Evolutionary conservation across 2,888 invertebrate genomes (phyloP), one percentile per base, ranked within the genome.

Genomic region (Amorpha juglandis): DNA sequence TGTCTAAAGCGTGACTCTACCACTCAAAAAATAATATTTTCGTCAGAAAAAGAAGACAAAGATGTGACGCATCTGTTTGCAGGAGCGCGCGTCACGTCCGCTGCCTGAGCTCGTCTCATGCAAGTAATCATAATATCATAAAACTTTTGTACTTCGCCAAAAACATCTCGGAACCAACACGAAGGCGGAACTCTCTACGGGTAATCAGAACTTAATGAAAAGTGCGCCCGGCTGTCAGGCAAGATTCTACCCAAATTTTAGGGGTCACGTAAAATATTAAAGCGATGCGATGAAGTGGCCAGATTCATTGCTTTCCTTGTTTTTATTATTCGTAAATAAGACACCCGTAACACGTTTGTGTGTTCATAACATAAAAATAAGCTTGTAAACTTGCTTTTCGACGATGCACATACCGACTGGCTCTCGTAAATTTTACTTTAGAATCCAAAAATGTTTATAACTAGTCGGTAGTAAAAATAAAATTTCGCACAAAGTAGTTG

Each of bases 261-360:
- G 91, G 84, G 92, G 92, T 92, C 93, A 93, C 93, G 93, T 93
- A 93, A 91, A 93, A 93, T 93, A 93, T 93, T 92, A 93, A 92
- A 91, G 86, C 87, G 87, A 83, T 86, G 87, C 88, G 87, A 92
- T 90, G 92, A 90, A 92, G 92, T 92, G 89, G 92, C 90, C 90
- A 89, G 89, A 91, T 91, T 92, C 92, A 91, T 89, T 89, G 89
- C 92, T 87, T 85, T 89, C 88, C 89, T 88, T 91, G 92, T 91
- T 93, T 92, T 93, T 92, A 92, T 92, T 92, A 92, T 93, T 90
- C 92, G 87, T 89, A 90, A 92, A 90, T 92, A 91, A 90, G 89
- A 87, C 83, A 81, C 83, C 83, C 73, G 83, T 79, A 75, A 83
- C 86, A 86, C 86, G 85, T 88, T 83, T 84, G 85, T 85, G 78